These are phyloP conservation scores for Pseudorectes ferrugineus DNA, from an alignment of 2,113 vertebrate genomes.

Conservation along the genomic window DNA sequence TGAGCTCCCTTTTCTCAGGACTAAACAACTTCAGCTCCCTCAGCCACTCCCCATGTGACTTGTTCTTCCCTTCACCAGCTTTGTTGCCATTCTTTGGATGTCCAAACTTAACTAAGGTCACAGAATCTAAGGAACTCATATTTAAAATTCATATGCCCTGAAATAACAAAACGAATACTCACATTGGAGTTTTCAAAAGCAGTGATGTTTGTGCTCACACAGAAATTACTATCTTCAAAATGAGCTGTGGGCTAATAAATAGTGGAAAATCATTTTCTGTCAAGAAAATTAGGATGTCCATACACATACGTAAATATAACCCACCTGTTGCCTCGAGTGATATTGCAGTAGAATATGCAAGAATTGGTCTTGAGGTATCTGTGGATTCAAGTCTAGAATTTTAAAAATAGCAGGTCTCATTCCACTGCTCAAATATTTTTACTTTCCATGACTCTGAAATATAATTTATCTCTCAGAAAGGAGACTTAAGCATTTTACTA, in stretches of 20 bases:
- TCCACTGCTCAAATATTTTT: not conserved
- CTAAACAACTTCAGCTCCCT: not conserved
- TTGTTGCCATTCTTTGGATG: not conserved
- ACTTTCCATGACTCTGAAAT: not conserved
- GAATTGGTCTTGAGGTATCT: not conserved
- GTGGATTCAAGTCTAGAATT: not conserved
- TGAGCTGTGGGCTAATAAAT: not conserved
- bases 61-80: not conserved
- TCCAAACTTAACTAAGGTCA: not conserved
- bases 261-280: not conserved
- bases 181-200: not conserved
- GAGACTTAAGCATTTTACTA: not conserved
- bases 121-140: not conserved
- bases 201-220: not conserved
- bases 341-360: not conserved
- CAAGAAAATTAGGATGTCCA: not conserved
- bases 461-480: not conserved
- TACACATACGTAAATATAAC: not conserved
- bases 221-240: not conserved
- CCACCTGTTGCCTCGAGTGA: not conserved
- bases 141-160: not conserved
- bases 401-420: not conserved
- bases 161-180: not conserved
- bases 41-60: rapidly evolving
- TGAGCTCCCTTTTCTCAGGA: not conserved